phyloP scores from a whole-genome alignment of 2,797 vertebrate species.

The Crocidura indochinensis region DNA sequence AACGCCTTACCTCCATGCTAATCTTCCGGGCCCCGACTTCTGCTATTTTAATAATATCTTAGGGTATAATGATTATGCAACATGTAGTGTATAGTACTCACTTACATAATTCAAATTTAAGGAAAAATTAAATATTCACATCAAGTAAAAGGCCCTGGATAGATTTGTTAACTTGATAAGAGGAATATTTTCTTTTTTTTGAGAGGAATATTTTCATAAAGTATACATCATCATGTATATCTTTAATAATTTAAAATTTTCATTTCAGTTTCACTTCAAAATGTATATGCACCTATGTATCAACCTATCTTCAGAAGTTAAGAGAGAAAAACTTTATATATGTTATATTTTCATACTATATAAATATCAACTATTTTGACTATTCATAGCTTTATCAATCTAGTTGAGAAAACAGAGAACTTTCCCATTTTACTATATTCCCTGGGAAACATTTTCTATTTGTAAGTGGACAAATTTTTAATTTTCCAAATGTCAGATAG shows the following conservation, averaged over 20 bases:
- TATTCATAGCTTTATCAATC: neutral
- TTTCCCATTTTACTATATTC: neutral
- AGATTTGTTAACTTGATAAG: neutral
- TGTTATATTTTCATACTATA: neutral
- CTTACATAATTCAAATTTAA: neutral
- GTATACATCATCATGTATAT: neutral
- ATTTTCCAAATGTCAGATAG: neutral
- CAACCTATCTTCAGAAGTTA: no score
- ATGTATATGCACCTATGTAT: no score
- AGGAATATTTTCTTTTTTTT: no score
- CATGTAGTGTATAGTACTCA: neutral
- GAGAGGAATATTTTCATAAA: neutral
- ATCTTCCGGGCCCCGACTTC: no score
- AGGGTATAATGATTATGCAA: neutral
- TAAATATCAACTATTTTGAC: neutral
- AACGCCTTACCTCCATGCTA: no score
- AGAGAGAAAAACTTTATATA: no score
- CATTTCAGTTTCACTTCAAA: neutral
- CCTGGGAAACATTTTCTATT: neutral
- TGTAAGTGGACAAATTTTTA: neutral
- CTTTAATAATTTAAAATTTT: constrained; percentile 7
- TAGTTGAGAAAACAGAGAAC: neutral
- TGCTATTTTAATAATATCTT: constrained; percentile 12
- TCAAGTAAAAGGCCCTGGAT: neutral
- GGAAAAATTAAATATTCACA: neutral